Conservation (phyloP, 2,888 invertebrate species). For the Stenolophus ochropezus region DNA sequence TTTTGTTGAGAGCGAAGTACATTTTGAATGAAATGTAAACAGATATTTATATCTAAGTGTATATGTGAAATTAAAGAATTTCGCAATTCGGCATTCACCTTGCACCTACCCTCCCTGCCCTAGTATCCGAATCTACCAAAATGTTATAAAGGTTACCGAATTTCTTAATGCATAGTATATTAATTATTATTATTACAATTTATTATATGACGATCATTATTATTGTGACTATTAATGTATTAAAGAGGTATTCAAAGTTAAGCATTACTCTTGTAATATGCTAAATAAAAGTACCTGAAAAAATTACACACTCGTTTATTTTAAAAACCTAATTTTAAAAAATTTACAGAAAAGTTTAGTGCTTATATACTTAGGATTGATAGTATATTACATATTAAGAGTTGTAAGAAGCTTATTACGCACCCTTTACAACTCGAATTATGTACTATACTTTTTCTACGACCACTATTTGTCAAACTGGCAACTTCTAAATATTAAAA, state of each 20-base stretch:
- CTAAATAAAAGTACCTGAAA: conserved; percentile 70
- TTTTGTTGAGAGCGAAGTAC: conserved; percentile 10
- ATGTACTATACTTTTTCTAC: no score
- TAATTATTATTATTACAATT: conserved; percentile 56
- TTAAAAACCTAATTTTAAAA: background rate
- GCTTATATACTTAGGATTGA: no score
- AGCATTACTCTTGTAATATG: conserved; percentile 52
- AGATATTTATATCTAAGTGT: conserved; percentile 40
- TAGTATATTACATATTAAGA: no score
- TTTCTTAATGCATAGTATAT: conserved; percentile 53
- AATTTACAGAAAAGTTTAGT: no score
- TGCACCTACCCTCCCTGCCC: conserved; percentile 31
- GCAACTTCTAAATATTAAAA: no score
- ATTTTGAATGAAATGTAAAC: conserved; percentile 23
- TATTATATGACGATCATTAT: conserved; percentile 53
- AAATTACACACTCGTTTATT: conserved; percentile 62
- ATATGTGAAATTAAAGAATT: conserved; percentile 41
- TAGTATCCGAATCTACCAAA: conserved; percentile 54
- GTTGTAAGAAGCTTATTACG: no score
- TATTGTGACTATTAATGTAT: conserved; percentile 53
- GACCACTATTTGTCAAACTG: no score
- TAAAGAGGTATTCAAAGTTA: conserved; percentile 50
- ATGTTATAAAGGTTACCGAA: conserved; percentile 58
- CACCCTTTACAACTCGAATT: no score
- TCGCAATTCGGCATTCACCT: conserved; percentile 33